Base-by-base conservation (phyloP, 2,888 invertebrate species). In the Phalera bucephala region DNA sequence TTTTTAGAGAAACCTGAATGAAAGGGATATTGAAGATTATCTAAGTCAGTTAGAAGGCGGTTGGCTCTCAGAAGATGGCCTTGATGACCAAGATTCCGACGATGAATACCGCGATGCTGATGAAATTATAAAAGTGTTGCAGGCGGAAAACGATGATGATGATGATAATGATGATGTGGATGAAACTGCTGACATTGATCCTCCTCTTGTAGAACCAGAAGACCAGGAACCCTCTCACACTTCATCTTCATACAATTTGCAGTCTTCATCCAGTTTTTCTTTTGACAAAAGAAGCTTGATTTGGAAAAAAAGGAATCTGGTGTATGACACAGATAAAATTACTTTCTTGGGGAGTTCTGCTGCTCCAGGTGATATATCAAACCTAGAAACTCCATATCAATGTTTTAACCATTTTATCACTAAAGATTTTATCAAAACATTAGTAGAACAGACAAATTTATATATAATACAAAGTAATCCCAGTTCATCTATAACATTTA, bases 281-380 rank as follows among this genome's bases (percentile, higher is more conserved):
- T 67, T 63, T 59, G 56, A 63, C 53, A 64, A 67, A 61, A 64
- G 59, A 63, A 63, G 41, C 33, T 46, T 54, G 54, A 64, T 67
- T 45, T 62, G 61, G 63, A 64, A 63, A 59, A n/a, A 64, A 60
- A 56, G 58, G 40, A 55, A 55, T 56, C 49, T 67, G 36, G 56
- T 58, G 52, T 62, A 46, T 54, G 59, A 64, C 32, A 33, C 45
- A 58, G 33, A 60, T 55, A 63, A 64, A 52, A 65, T 57, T 52
- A 64, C 57, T 61, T 65, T 35, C 25, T 28, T 27, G 27, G 35
- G 27, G 48, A 60, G 12, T 33, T 2, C 15, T 13, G n/a, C 11
- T 13, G 5, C 12, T 27, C 14, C 17, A 15, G 25, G 14, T 26
- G 31, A 11, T 36, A 6, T 34, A 34, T 27, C 31, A 21, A 10